phyloP scores from a whole-genome alignment of 1,140 invertebrate species.

The Zelostemma sp. region DNA sequence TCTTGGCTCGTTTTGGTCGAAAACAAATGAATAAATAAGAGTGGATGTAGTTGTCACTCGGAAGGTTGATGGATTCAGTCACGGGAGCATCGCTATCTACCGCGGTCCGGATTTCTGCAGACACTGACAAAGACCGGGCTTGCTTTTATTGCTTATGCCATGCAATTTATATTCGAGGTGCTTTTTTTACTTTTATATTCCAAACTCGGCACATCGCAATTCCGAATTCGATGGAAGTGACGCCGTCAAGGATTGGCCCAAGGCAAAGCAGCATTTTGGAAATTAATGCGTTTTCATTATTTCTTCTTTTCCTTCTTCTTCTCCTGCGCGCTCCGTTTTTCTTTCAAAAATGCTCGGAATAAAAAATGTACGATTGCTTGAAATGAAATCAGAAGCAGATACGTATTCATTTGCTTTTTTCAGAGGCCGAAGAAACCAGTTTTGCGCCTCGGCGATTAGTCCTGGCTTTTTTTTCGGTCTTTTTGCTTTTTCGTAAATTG shows the following conservation, averaged over 20 bases:
- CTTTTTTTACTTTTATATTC: conserved; percentile 37
- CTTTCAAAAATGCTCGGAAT: conserved; percentile 15
- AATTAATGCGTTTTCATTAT: conserved; percentile 39
- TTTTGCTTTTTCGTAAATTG: too few species aligned
- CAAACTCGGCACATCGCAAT: conserved; percentile 41
- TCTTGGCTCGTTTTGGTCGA: too few species aligned
- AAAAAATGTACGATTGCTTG: conserved; percentile 32
- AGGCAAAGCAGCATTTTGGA: conserved; percentile 34
- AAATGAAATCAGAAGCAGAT: conserved; percentile 39
- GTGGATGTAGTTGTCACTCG: too few species aligned
- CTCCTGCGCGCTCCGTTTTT: not conserved
- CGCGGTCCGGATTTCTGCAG: conserved; percentile 6
- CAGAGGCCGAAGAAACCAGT: conserved; percentile 24
- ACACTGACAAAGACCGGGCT: conserved; percentile 14
- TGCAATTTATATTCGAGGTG: conserved; percentile 46
- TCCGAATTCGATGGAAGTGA: conserved; percentile 37
- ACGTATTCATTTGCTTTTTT: conserved; percentile 40
- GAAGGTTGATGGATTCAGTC: too few species aligned
- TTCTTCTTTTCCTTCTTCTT: not conserved
- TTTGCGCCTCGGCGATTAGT: conserved; percentile 42
- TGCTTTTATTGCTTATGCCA: conserved; percentile 1
- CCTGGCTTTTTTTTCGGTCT: conserved; percentile 21
- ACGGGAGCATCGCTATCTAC: conserved; percentile 9
- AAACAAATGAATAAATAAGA: too few species aligned
- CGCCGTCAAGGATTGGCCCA: conserved; percentile 35